Conservation (phyloP, 2,888 invertebrate species). For the Protodeltote pygarga region DNA sequence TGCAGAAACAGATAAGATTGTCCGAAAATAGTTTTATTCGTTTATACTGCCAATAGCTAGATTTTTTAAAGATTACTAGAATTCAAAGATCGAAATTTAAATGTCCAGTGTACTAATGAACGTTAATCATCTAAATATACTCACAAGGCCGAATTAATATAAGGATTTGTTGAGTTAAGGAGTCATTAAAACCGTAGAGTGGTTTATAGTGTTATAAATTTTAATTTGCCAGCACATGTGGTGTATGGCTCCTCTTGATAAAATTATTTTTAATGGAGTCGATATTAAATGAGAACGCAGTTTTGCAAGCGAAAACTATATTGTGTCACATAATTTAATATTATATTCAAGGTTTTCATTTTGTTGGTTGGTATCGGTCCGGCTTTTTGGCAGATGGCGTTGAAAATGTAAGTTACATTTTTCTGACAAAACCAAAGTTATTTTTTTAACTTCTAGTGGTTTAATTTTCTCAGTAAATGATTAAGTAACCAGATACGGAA, state of each 20-base stretch:
- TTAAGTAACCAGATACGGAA: too few relatives aligned
- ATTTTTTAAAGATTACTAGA: constrained; percentile 14
- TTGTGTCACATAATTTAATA: constrained; percentile 19
- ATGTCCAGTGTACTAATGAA: constrained; percentile 56
- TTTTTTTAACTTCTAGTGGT: too few relatives aligned
- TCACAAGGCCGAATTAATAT: constrained; percentile 78
- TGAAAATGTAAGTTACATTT: too few relatives aligned
- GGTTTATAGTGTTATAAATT: constrained; percentile 65
- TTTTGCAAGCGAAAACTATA: constrained; percentile 28
- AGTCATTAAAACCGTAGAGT: constrained; percentile 59
- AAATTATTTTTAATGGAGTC: constrained; percentile 48
- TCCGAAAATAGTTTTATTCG: too few relatives aligned
- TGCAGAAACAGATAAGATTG: too few relatives aligned
- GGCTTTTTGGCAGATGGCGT: too few relatives aligned
- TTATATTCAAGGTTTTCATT: constrained; percentile 12
- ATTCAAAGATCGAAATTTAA: constrained; percentile 38
- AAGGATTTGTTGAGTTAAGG: constrained; percentile 69
- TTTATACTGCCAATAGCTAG: too few relatives aligned
- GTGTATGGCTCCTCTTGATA: constrained; percentile 49
- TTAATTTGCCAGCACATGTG: constrained; percentile 57
- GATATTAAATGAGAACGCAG: constrained; percentile 38
- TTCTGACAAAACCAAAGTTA: too few relatives aligned
- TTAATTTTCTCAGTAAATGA: too few relatives aligned
- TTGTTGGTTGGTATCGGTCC: neutral
- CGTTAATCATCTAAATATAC: constrained; percentile 76